Conservation (phyloP, 92 coral and sea anemone genomes). For the Chrysogorgia sp. region DNA sequence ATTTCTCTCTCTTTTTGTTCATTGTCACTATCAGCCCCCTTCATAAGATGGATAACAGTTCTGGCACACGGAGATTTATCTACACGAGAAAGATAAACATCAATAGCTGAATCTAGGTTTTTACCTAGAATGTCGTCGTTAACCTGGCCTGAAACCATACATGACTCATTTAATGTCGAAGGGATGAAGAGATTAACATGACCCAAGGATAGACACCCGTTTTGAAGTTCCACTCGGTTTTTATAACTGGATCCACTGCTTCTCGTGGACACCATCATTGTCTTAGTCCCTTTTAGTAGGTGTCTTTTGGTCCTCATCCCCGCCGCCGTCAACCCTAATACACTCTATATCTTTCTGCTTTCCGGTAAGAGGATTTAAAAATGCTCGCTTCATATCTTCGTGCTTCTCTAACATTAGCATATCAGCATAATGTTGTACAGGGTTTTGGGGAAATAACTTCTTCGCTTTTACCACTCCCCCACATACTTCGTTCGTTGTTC, state of each 20-base stretch:
- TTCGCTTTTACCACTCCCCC: too few species aligned
- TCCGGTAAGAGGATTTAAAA: constrained; percentile 26
- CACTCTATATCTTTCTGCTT: constrained; percentile 42
- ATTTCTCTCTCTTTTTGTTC: constrained; percentile 29
- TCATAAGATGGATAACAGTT: constrained; percentile 35
- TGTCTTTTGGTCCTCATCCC: constrained; percentile 63
- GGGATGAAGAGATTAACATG: constrained; percentile 52
- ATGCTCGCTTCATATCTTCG: constrained; percentile 31
- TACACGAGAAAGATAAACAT: constrained; percentile 27
- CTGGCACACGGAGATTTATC: constrained; percentile 32
- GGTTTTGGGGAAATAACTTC: too few species aligned
- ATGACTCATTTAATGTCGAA: constrained; percentile 34
- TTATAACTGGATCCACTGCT: constrained; percentile 46
- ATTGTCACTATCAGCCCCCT: constrained; percentile 41
- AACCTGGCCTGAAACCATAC: constrained; percentile 28
- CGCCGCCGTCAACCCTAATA: too few species aligned
- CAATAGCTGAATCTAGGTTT: constrained; percentile 33
- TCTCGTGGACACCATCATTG: constrained; percentile 48
- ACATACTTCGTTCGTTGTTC: too few species aligned
- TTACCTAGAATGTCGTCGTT: constrained; percentile 32
- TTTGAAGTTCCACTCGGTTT: constrained; percentile 53
- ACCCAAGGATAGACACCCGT: constrained; percentile 54
- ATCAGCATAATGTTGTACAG: too few species aligned
- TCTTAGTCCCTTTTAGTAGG: constrained; percentile 20
- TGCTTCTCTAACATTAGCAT: too few species aligned